Evolutionary conservation across 2,888 invertebrate species (phyloP), one percentile per base, ranked within the genome.

Genomic region (Euphydryas editha): DNA sequence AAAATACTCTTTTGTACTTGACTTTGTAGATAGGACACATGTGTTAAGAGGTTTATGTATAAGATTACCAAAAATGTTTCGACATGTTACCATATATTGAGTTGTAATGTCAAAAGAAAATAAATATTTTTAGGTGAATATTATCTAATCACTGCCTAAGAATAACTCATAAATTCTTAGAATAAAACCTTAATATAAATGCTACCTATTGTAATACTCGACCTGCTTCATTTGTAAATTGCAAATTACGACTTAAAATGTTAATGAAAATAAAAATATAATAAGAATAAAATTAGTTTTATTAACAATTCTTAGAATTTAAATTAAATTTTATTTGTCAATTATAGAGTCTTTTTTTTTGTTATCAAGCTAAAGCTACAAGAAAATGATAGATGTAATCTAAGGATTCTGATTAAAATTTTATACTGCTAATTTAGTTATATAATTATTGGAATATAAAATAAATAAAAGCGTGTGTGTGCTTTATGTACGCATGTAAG

Each of bases 1-100:
- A 70, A 84, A 91, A 90, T 89, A 90, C 89, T 91, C 88, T 85
- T 86, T 85, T 84, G 82, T 88, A 86, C 83, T 85, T 84, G 80
- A 85, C 76, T 86, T 58, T 73, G 73, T 73, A 75, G 70, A 73
- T 73, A 75, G 66, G 66, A 67, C 61, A 75, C 81, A 84, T 62
- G 57, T 71, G 64, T 67, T 69, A 58, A 69, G 61, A 64, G 64
- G 64, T 81, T 80, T 78, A 81, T 84, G 76, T 81, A 71, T 86
- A 85, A 86, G 84, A 78, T 86, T 84, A 87, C 91, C 91, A 91
- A 91, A 91, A 86, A 90, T 85, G 76, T 83, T 75, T 75, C 82
- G 79, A 78, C 82, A 79, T 86, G 89, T 91, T 91, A 90, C 89
- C 90, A 87, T 81, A 79, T 80, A 81, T 77, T 72, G 78, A 77